Percentiles rank a stretch among this genome's conserved stretches.
phyloP scores from a whole-genome alignment of 2,797 vertebrate genomes.

The Manis pentadactyla region DNA sequence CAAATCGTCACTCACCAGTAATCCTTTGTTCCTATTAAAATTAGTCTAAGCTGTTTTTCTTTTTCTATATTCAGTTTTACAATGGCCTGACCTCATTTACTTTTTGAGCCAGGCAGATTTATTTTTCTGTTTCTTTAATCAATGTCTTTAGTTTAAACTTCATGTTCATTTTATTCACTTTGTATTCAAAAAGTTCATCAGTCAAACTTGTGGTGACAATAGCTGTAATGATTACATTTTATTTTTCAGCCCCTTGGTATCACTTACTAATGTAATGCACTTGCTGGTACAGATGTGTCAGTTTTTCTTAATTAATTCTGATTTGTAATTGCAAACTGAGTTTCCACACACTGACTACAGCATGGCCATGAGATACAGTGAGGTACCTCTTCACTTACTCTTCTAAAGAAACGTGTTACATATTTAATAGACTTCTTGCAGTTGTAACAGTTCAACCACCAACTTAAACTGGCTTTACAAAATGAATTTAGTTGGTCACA shows the following conservation, averaged over 20 bases:
- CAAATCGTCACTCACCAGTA: slow-evolving; percentile 32
- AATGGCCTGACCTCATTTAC: slow-evolving; percentile 52
- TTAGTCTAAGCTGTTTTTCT: slow-evolving; percentile 24
- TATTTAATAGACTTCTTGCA: background rate
- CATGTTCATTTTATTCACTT: slow-evolving; percentile 33
- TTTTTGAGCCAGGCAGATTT: slow-evolving; percentile 35
- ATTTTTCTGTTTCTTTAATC: slow-evolving; percentile 59
- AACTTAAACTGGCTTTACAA: background rate
- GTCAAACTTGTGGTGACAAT: slow-evolving; percentile 55
- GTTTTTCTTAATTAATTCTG: slow-evolving; percentile 48
- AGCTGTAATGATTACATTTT: slow-evolving; percentile 33
- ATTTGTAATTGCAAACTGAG: slow-evolving; percentile 25
- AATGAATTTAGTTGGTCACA: background rate
- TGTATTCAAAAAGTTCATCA: slow-evolving; percentile 59
- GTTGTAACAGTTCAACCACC: background rate
- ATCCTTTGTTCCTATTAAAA: slow-evolving; percentile 59
- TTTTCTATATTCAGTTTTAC: slow-evolving; percentile 52
- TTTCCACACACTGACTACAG: slow-evolving; percentile 12
- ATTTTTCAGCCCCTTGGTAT: slow-evolving; percentile 44
- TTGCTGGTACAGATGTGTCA: slow-evolving; percentile 60
- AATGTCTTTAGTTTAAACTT: slow-evolving; percentile 58
- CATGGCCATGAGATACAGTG: background rate
- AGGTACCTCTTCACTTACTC: background rate
- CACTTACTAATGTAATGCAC: slow-evolving; percentile 59
- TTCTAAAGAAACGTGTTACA: background rate